Conservation (phyloP, 2,888 invertebrate genomes). For the Crocallis elinguaria region DNA sequence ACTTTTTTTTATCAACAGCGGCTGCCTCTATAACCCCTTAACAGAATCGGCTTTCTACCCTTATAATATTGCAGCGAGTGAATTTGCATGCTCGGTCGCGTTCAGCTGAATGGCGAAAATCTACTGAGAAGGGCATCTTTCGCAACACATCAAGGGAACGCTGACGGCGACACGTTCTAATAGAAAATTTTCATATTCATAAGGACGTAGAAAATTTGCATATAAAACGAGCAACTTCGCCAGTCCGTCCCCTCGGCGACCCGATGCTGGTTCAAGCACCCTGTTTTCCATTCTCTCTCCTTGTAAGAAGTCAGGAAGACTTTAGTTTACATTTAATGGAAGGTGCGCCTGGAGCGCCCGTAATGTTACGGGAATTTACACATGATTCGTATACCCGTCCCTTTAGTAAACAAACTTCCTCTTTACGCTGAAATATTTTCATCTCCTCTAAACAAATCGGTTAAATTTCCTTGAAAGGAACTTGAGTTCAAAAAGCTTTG, state of each 20-base stretch:
- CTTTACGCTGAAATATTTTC: slow-evolving; percentile 3
- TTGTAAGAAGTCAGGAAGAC: slow-evolving; percentile 64
- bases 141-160: slow-evolving; percentile 71
- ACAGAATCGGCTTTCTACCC: slow-evolving; percentile 16
- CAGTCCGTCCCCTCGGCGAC: slow-evolving; percentile 50
- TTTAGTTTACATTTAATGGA: slow-evolving; percentile 58
- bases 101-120: slow-evolving; percentile 63
- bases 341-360: slow-evolving; percentile 31
- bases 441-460: background rate
- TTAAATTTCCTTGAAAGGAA: background rate
- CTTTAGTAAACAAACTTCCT: slow-evolving; percentile 2
- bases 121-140: slow-evolving; percentile 59
- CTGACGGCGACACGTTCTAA: slow-evolving; percentile 83
- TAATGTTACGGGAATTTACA: slow-evolving; percentile 45
- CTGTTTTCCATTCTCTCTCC: slow-evolving; percentile 70
- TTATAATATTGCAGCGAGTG: slow-evolving; percentile 28
- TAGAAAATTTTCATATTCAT: slow-evolving; percentile 85
- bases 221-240: slow-evolving; percentile 82
- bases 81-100: slow-evolving; percentile 58
- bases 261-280: slow-evolving; percentile 63
- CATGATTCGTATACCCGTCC: slow-evolving; percentile 34
- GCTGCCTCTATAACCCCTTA: slow-evolving; percentile 10
- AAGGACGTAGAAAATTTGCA: slow-evolving; percentile 82
- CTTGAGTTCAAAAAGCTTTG: background rate
- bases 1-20: slow-evolving; percentile 18